These are phyloP conservation scores for Ophion ellenae DNA, from an alignment of 2,888 invertebrate genomes.

Conservation along the genomic window DNA sequence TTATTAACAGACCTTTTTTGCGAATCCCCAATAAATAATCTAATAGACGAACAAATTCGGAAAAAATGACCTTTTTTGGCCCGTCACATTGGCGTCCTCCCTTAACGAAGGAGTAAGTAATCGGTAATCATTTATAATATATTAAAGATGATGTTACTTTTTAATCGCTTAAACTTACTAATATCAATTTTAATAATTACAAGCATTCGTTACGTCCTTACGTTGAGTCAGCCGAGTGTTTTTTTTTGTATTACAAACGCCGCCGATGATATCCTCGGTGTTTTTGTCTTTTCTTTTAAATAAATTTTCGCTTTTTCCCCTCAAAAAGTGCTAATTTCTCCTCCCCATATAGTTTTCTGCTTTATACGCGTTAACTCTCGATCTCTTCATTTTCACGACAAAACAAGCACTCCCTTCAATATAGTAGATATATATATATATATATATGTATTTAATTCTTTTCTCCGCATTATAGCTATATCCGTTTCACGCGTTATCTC, in stretches of 20 bases:
- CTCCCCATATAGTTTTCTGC: conserved; percentile 36
- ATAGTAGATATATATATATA: conserved; percentile 16
- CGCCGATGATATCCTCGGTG: conserved; percentile 74
- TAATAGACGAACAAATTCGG: too few relatives aligned
- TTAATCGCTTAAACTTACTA: conserved; percentile 83
- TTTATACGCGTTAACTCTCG: conserved; percentile 56
- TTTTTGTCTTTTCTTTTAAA: conserved; percentile 58
- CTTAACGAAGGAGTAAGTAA: conserved; percentile 76
- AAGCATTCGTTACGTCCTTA: conserved; percentile 83
- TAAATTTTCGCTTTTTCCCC: conserved; percentile 16
- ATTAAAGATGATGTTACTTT: conserved; percentile 82
- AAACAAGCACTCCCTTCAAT: conserved; percentile 60
- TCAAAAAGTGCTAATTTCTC: conserved; percentile 46
- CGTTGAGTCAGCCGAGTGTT: conserved; percentile 78
- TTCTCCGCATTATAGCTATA: conserved; percentile 59
- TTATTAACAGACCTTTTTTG: too few relatives aligned
- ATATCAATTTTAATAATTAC: conserved; percentile 83
- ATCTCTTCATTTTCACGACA: conserved; percentile 60
- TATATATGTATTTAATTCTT: conserved; percentile 64
- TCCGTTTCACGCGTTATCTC: conserved; percentile 57
- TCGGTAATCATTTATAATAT: conserved; percentile 79
- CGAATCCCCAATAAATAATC: too few relatives aligned
- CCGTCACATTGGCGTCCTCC: neutral
- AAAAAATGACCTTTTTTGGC: too few relatives aligned
- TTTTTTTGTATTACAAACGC: conserved; percentile 73